Conservation (phyloP, 2,113 vertebrate species). For the Oryzias javanicus region DNA sequence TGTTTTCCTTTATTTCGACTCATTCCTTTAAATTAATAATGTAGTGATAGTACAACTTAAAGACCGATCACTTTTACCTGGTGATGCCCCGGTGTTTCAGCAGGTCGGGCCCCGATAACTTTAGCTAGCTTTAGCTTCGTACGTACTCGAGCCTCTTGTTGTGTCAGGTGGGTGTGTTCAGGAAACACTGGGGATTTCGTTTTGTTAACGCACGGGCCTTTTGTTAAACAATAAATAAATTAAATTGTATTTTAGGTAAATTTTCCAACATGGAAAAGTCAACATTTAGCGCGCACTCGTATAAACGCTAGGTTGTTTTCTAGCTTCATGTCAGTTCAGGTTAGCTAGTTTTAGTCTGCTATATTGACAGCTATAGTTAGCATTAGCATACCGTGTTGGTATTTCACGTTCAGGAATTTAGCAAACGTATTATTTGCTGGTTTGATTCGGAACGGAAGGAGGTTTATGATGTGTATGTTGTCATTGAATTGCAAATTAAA, state of each 20-base stretch:
- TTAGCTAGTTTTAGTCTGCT: slow-evolving; percentile 20
- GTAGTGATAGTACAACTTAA: not conserved
- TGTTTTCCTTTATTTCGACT: not conserved
- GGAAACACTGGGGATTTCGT: slow-evolving; percentile 60
- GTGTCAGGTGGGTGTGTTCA: slow-evolving; percentile 47
- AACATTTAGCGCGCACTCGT: too few species aligned
- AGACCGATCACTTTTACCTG: slow-evolving; percentile 8
- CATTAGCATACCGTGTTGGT: slow-evolving; percentile 41
- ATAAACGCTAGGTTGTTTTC: too few species aligned
- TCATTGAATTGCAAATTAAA: not conserved
- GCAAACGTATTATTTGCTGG: not conserved
- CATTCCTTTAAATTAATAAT: not conserved
- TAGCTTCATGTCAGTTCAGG: not conserved
- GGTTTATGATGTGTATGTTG: not conserved
- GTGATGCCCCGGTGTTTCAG: slow-evolving; percentile 17
- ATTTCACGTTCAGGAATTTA: not conserved
- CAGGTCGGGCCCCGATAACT: slow-evolving; percentile 58
- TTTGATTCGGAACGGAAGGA: not conserved
- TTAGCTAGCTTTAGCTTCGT: slow-evolving; percentile 46
- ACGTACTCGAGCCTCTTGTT: slow-evolving; percentile 8
- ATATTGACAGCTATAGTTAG: slow-evolving; percentile 49
- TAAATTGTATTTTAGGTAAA: too few species aligned
- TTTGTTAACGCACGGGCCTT: slow-evolving; percentile 29
- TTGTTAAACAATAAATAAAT: not conserved
- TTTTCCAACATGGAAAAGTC: too few species aligned